Evolutionary conservation across 2,888 invertebrate species (phyloP), one percentile per base, ranked within the genome.

Genomic region (Cephalotes varians): DNA sequence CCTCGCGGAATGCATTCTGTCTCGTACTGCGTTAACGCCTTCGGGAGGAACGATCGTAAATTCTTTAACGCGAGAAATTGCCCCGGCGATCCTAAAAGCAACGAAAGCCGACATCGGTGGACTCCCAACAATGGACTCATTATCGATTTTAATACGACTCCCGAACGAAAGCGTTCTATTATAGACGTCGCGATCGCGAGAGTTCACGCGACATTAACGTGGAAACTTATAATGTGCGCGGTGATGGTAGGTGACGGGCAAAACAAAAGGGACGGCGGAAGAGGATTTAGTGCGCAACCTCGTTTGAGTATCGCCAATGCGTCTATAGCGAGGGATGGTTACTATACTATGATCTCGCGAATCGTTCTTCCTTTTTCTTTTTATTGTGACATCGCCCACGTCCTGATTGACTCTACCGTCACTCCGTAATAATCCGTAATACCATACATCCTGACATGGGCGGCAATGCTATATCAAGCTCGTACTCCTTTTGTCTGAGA

Each of bases 241-340:
- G 25, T 58, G 69, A 82, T 77, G 79, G 77, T 83, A 71, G 62
- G 25, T 54, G 81, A 79, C 79, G 64, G 65, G 58, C 56, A 51
- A 65, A 40, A 74, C 62, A 69, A 72, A 83, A 65, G 37, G 12
- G 9, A 49, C 34, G 47, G 51, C 12, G 37, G 12, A 28, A 72
- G 81, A 60, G 87, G 76, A 85, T 84, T 89, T 90, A 91, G 90
- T 89, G 90, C 90, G 81, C 86, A 85, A 87, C 83, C 90, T 90
- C 87, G 89, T 89, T 91, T 89, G 88, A 91, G 87, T 89, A 87
- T 84, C 84, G 74, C 86, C 82, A 49, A 47, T 64, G 81, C 85
- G 71, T 69, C 76, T 83, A 84, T 81, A 21, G 49, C 58, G 81
- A 79, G 65, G 25, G n/a, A 37, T 64, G 58, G 56, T 83, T 79